Evolutionary conservation across 1,140 invertebrate species (phyloP), one percentile per base, ranked within the genome.

Genomic region (Camponotus floridanus): DNA sequence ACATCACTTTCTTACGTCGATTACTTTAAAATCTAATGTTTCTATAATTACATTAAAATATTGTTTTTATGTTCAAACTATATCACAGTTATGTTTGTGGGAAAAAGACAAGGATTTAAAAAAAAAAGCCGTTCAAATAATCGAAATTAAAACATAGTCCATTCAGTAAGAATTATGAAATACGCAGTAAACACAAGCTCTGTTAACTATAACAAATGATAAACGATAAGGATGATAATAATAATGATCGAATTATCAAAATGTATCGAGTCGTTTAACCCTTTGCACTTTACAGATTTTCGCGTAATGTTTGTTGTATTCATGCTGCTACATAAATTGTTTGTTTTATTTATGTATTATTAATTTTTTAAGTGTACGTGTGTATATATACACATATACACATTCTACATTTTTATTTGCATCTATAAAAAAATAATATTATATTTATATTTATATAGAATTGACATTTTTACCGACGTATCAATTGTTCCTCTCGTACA

Each of bases 11-110:
- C 79, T 88, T 86, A 86, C 88, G 87, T 91, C 84, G 85, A 80
- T 89, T 88, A 85, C 85, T 90, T 91, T 90, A 86, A 91, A 91
- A 85, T 91, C 91, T 93, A 94, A 92, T 89, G 91, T 93, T 26
- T 26, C 91, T 94, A 67, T 31, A 94, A 90, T 93, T 92, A 94
- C 92, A 93, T 83, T 93, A 92, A 89, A 85, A 85, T 92, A 92
- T 89, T 89, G 26, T 94, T 92, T 92, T 90, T 91, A 92, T 91
- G 87, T 92, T 92, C 86, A 93, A 92, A 94, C 91, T 94, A 93
- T 95, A 95, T 95, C 94, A 95, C 94, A 95, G 94, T 94, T 94
- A 91, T 94, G 90, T 94, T 83, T 94, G 88, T 92, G 92, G 92
- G 91, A 93, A 89, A 92, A 89, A 92, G 90, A 92, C 61, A 90